Base-by-base conservation (phyloP, 1,140 invertebrate genomes). In the Trachymyrmex septentrionalis region DNA sequence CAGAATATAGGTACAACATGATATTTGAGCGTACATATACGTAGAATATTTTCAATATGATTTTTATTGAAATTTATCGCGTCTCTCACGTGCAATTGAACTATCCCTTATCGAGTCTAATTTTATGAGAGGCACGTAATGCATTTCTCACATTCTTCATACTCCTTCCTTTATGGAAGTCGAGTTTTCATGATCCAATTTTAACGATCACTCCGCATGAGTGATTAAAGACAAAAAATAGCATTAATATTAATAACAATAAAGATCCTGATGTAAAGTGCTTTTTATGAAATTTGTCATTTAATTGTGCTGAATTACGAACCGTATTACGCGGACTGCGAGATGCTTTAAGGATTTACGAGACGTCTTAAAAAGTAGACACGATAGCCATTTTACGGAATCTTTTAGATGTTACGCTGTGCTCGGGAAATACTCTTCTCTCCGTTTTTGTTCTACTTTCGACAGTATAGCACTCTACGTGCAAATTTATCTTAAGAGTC, bases 51-150 rank as follows among this genome's bases (percentile, higher is more conserved):
- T 12, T 44, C 19, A 24, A 44, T 38, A 48, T 12, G 24, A 64
- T 77, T 77, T n/a, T 64, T n/a, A 78, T 78, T 66, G 30, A n/a
- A 66, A 78, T 48, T 66, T 34, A 21, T 64, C 10, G 34, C 2
- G 6, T 3, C 12, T 50, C 27, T 38, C 9, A 16, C 30, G 21
- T 9, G 66, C 66, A 66, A 66, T 30, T 66, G 27, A 48, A 16
- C 12, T 48, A 48, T 48, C 10, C 21, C 38, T 66, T n/a, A 61
- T 50, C 61, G 3, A 50, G 27, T 78, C 19, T 30, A 66, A 66
- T 66, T 66, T 66, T 48, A 78, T 30, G 53, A 57, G 53, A 27
- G 34, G 10, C n/a, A 48, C 38, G 59, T 59, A 38, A 75, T 21
- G 30, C 21, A 57, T 73, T 57, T 73, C 50, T 57, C n/a, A 75